Conservation (phyloP, 2,888 invertebrate species). For the Lycaena phlaeas region DNA sequence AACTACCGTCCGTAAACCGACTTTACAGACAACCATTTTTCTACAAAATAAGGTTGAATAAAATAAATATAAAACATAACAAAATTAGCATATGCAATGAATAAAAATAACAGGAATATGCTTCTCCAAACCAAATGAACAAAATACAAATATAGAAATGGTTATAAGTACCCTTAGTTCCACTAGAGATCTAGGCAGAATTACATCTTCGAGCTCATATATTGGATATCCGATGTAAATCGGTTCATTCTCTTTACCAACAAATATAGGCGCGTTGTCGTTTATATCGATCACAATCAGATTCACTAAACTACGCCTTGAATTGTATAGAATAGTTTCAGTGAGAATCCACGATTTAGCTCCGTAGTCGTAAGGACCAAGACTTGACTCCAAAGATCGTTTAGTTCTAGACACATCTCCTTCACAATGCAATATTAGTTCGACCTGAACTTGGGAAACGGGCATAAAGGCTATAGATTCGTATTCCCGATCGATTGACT, state of each 20-base stretch:
- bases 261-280: slow-evolving; percentile 63
- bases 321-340: slow-evolving; percentile 45
- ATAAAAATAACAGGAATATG: too few relatives aligned
- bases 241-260: slow-evolving; percentile 40
- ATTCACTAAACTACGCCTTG: slow-evolving; percentile 52
- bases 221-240: slow-evolving; percentile 61
- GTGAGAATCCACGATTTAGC: slow-evolving; percentile 51
- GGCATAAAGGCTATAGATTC: slow-evolving; percentile 57
- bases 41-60: too few relatives aligned
- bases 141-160: too few relatives aligned
- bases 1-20: too few relatives aligned
- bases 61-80: too few relatives aligned
- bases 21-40: too few relatives aligned
- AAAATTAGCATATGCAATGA: too few relatives aligned
- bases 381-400: slow-evolving; percentile 34
- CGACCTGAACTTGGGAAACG: slow-evolving; percentile 60
- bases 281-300: slow-evolving; percentile 70
- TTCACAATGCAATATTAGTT: slow-evolving; percentile 45
- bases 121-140: too few relatives aligned
- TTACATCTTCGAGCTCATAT: slow-evolving; percentile 39
- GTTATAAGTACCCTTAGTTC: slow-evolving; percentile 48
- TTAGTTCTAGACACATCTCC: slow-evolving; percentile 31
- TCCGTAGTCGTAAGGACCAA: slow-evolving; percentile 48
- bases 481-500: slow-evolving; percentile 56
- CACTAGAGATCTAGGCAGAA: slow-evolving; percentile 54